Evolutionary conservation across 2,797 vertebrate genomes (phyloP).

Genomic region (Alauda arvensis): DNA sequence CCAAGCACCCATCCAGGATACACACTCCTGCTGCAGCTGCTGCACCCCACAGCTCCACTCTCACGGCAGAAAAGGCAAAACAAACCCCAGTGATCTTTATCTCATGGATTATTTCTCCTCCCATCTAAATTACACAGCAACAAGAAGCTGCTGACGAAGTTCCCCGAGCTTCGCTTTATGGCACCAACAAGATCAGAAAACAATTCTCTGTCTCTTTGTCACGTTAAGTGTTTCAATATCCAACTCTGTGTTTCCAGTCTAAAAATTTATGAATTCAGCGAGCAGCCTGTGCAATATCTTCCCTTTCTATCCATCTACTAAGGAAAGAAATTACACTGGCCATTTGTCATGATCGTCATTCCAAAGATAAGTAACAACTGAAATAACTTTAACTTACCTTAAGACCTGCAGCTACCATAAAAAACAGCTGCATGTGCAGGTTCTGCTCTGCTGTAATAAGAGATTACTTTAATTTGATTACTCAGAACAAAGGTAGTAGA

Average conservation of each 20-base stretch:
- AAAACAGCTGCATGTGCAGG: slow-evolving; percentile 36
- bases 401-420: slow-evolving; percentile 47
- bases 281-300: slow-evolving; percentile 45
- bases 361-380: slow-evolving; percentile 59
- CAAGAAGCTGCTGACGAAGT: slow-evolving; percentile 32
- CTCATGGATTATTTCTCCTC: slow-evolving; percentile 6
- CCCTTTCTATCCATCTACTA: slow-evolving; percentile 50
- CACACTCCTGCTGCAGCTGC: neutral
- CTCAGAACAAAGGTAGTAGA: slow-evolving; percentile 58
- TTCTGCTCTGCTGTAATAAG: slow-evolving; percentile 2
- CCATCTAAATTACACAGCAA: neutral
- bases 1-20: fast-evolving
- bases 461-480: slow-evolving; percentile 64
- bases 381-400: slow-evolving; percentile 63
- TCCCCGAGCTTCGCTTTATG: slow-evolving; percentile 4
- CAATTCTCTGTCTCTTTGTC: slow-evolving; percentile 63
- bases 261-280: slow-evolving; percentile 59
- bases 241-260: slow-evolving; percentile 51
- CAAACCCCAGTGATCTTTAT: neutral
- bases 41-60: neutral
- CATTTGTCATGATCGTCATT: slow-evolving; percentile 66
- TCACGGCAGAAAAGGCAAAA: neutral
- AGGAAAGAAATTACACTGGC: slow-evolving; percentile 65
- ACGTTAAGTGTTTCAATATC: slow-evolving; percentile 60
- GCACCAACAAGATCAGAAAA: slow-evolving; percentile 54